These are phyloP conservation scores for Abscondita cerata DNA, from an alignment of 2,888 invertebrate genomes.

Conservation along the genomic window DNA sequence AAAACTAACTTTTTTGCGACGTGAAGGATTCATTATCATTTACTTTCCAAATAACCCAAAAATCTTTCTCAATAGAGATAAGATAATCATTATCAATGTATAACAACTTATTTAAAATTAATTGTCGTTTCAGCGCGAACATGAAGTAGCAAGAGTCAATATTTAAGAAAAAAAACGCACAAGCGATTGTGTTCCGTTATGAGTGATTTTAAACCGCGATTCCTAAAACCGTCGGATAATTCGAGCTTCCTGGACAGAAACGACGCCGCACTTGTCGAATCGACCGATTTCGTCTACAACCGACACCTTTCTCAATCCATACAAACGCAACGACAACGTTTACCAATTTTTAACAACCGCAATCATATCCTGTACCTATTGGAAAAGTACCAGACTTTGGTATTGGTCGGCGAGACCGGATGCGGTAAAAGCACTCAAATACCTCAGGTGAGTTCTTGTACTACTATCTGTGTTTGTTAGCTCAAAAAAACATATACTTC, in stretches of 20 bases:
- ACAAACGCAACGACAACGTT: constrained; percentile 80
- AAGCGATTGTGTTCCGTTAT: constrained; percentile 40
- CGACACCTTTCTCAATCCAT: constrained; percentile 83
- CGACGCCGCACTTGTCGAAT: constrained; percentile 49
- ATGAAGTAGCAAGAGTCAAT: neutral
- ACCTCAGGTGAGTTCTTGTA: constrained; percentile 74
- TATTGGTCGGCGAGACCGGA: constrained; percentile 94
- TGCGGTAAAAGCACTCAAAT: constrained; percentile 96
- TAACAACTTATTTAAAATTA: neutral
- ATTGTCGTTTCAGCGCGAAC: neutral
- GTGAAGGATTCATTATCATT: no score
- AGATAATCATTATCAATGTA: neutral
- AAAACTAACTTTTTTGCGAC: no score
- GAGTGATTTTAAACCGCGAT: constrained; percentile 57
- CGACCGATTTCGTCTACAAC: constrained; percentile 78
- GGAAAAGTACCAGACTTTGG: constrained; percentile 88
- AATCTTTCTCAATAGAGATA: neutral
- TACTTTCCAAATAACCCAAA: no score
- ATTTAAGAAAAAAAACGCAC: neutral
- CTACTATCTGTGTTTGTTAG: constrained; percentile 11
- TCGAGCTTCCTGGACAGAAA: constrained; percentile 56
- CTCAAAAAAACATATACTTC: constrained; percentile 23
- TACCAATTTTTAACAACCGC: constrained; percentile 87
- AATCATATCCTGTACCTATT: constrained; percentile 89
- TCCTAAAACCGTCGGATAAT: constrained; percentile 55